A percentile compares a stretch with the other conserved stretches of the same genome.
phyloP scores from a whole-genome alignment of 1,140 invertebrate genomes.

The Drusus annulatus region DNA sequence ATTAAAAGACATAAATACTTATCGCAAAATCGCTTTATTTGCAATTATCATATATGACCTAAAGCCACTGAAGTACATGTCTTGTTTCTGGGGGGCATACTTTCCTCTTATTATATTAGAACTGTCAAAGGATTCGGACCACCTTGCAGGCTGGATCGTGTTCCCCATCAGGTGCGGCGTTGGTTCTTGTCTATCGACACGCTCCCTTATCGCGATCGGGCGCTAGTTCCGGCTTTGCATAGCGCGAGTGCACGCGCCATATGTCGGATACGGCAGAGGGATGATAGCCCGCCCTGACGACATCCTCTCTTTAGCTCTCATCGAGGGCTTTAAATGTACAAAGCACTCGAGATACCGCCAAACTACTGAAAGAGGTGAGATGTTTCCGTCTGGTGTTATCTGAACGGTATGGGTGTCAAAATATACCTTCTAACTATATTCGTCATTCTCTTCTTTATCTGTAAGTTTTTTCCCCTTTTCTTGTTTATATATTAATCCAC shows the following conservation, averaged over 20 bases:
- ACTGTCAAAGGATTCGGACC: not conserved
- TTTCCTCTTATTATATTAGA: not conserved
- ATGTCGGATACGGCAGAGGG: not conserved
- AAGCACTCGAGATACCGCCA: not conserved
- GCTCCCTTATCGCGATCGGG: conserved; percentile 12
- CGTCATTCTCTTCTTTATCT: too few relatives aligned
- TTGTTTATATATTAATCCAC: not conserved
- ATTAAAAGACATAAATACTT: too few relatives aligned
- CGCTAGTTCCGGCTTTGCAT: conserved; percentile 8
- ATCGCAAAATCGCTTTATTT: too few relatives aligned
- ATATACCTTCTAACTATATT: not conserved
- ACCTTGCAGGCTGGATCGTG: not conserved
- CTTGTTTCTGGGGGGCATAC: not conserved
- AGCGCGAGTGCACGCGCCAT: not conserved
- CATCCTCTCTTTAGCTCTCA: not conserved
- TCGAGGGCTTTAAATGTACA: not conserved
- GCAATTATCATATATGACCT: too few relatives aligned
- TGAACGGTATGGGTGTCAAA: not conserved
- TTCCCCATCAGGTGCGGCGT: conserved; percentile 2
- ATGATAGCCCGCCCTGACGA: not conserved
- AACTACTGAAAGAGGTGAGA: not conserved
- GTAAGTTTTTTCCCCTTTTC: not conserved
- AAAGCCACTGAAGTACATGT: too few relatives aligned
- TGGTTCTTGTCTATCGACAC: conserved; percentile 22
- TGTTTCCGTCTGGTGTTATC: not conserved